These are phyloP conservation scores for Mylabris phalerata DNA, from an alignment of 1,140 invertebrate genomes.

Conservation along the genomic window DNA sequence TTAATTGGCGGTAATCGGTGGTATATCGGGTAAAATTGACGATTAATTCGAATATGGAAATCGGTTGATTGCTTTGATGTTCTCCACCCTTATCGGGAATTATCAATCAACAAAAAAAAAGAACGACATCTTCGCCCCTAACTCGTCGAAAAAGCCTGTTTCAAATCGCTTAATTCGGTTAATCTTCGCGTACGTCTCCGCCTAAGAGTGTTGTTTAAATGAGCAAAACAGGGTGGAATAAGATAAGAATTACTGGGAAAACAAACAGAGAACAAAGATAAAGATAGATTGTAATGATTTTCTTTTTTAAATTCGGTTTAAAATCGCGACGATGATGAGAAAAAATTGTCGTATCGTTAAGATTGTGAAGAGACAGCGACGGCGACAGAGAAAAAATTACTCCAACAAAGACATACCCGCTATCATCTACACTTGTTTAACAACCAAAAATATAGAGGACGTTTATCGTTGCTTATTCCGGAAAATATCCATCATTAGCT, in stretches of 20 bases:
- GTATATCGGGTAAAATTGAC: no score
- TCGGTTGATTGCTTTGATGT: no score
- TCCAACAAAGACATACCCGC: not conserved
- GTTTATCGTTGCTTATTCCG: conserved; percentile 7
- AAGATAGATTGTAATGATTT: conserved; percentile 17
- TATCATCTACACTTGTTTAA: not conserved
- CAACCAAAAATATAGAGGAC: not conserved
- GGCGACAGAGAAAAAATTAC: not conserved
- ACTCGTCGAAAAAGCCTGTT: not conserved
- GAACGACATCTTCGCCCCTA: no score
- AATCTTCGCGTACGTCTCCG: conserved; percentile 7
- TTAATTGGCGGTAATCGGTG: not conserved
- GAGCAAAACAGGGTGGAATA: conserved; percentile 7
- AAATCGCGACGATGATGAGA: no score
- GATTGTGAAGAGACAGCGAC: conserved; percentile 21
- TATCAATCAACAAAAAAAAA: no score
- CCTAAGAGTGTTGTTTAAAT: no score
- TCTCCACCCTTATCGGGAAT: no score
- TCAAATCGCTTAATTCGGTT: conserved; percentile 25
- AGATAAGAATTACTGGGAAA: conserved; percentile 25
- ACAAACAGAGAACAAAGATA: conserved; percentile 18
- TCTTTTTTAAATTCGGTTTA: no score
- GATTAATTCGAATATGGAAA: no score
- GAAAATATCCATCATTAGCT: conserved; percentile 19
- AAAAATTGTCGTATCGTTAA: conserved; percentile 5